These are phyloP conservation scores for Odocoileus hemionus DNA, from an alignment of 2,113 vertebrate species.

Conservation along the genomic window DNA sequence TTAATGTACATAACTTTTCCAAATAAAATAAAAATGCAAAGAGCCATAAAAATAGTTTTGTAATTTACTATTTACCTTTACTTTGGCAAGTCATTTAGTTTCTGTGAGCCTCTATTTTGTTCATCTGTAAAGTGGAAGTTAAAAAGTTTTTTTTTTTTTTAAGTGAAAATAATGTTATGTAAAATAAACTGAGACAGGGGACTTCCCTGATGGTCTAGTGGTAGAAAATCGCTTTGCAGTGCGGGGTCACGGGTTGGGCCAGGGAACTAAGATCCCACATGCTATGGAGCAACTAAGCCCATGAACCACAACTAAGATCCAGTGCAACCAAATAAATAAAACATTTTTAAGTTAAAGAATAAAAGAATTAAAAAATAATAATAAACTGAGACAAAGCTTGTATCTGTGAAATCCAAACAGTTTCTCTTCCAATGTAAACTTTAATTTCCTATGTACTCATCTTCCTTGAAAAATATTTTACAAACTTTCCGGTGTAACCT, in stretches of 20 bases:
- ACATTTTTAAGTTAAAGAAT: background rate
- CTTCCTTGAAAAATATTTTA: background rate
- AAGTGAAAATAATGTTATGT: background rate
- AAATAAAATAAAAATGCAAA: background rate
- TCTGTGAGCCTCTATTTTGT: background rate
- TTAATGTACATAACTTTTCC: background rate
- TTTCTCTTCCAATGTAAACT: background rate
- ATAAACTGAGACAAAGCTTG: background rate
- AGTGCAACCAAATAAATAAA: background rate
- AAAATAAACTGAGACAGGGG: background rate
- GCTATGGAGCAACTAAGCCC: background rate
- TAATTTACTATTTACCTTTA: background rate
- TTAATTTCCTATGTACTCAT: background rate
- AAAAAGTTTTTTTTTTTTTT: background rate
- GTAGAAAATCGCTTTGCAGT: background rate
- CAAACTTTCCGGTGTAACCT: background rate
- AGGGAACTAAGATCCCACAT: background rate
- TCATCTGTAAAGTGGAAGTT: background rate
- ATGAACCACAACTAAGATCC: background rate
- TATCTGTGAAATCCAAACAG: background rate
- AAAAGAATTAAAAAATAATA: background rate
- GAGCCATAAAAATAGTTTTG: background rate
- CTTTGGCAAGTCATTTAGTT: background rate
- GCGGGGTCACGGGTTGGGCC: background rate
- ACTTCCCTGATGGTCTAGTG: background rate